Base-by-base conservation (phyloP, 2,888 invertebrate species). In the Callyntrura sp. region DNA sequence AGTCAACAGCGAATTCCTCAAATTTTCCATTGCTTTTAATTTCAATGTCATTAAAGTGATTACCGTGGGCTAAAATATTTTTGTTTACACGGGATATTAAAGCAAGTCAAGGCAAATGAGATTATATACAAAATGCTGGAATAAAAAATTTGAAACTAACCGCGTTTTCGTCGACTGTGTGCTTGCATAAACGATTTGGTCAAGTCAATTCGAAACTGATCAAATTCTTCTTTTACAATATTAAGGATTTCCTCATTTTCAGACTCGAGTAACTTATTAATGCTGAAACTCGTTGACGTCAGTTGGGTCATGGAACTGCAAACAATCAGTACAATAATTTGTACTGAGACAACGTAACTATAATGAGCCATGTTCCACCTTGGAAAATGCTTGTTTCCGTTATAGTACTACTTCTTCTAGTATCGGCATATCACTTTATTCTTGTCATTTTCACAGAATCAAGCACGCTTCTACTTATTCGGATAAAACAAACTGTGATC, bases 221-320 rank as follows among this genome's bases (percentile, higher is more conserved):
- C 91, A 17, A 92, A 25, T 78, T 93, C 92, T 28, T 92, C 92
- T 57, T 93, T 92, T 17, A 91, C 62, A 14, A 91, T 55, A 20
- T 73, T n/a, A 4, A 79, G 9, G 17, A 89, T 2, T n/a, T 78
- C 79, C 14, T 51, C 88, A 68, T 84, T 88, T 51, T 76, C 88
- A 0, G 73, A 70, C 5, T 51, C 57, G 35, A 86, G 79, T 0
- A 86, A 28, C 23, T 51, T n/a, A 12, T 76, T 57, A 20, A 85
- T n/a, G n/a, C n/a, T n/a, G n/a, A n/a, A n/a, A 35, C 55, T 17
- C 17, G 57, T 60, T 68, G 35, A 17, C 9, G 70, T 51, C n/a
- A 35, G 3, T 5, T 9, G 48, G n/a, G 48, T 6, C 20, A 6
- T 0, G 14, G 48, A 23, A 76, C 20, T 51, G 14, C 3, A 25